Evolutionary conservation across 2,113 vertebrate genomes (phyloP).

Genomic region (Tychaedon coryphoeus): DNA sequence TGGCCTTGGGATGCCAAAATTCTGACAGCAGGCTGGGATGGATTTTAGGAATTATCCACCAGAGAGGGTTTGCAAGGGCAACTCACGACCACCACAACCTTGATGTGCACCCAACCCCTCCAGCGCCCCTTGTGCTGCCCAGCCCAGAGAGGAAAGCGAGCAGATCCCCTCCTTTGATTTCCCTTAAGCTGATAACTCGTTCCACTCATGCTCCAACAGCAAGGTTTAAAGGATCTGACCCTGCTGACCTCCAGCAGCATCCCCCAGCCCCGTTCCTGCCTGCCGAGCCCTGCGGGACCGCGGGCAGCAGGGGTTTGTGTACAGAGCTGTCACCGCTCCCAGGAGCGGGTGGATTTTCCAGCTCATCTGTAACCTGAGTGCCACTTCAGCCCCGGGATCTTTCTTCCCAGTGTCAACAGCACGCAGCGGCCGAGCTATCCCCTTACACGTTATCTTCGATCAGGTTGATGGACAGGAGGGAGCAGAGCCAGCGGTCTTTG

Average conservation of each 20-base stretch:
- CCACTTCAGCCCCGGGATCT: conserved; percentile 57
- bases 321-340: conserved; percentile 65
- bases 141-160: not conserved
- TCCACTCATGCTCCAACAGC: not conserved
- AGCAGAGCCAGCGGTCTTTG: conserved; percentile 37
- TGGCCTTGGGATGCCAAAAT: not conserved
- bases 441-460: conserved; percentile 60
- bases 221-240: not conserved
- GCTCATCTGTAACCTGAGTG: conserved; percentile 70
- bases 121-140: not conserved
- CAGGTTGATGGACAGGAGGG: conserved; percentile 59
- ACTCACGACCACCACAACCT: fast-evolving
- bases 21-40: not conserved
- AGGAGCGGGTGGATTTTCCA: conserved; percentile 66
- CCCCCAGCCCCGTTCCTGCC: not conserved
- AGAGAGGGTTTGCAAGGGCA: not conserved
- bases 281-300: not conserved
- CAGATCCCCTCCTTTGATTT: not conserved
- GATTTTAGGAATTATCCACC: not conserved
- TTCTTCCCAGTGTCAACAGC: conserved; percentile 68
- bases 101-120: not conserved
- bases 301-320: conserved; percentile 41
- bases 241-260: not conserved
- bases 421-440: conserved; percentile 18
- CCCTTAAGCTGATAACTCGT: not conserved